These are phyloP conservation scores for Lycophotia porphyrea DNA, from an alignment of 2,888 invertebrate genomes.

Conservation along the genomic window DNA sequence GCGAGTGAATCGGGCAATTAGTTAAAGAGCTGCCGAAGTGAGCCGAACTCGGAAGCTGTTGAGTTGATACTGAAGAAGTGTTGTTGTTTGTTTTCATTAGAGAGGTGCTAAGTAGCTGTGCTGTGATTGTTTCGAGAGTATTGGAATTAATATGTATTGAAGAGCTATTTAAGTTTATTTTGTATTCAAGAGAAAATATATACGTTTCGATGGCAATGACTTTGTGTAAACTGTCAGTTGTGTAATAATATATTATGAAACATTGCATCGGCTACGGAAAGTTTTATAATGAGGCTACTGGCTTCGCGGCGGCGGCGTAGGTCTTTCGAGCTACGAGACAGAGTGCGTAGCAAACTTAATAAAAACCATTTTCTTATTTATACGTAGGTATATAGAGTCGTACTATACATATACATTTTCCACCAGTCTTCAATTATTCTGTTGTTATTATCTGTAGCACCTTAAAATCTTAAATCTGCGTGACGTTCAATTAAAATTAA, in stretches of 20 bases:
- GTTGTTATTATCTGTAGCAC: not conserved
- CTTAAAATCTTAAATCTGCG: not conserved
- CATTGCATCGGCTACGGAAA: constrained; percentile 5
- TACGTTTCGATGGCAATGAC: not conserved
- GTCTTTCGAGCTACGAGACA: constrained; percentile 15
- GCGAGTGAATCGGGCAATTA: constrained; percentile 63
- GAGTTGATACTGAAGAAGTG: constrained; percentile 21
- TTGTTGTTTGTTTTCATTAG: constrained; percentile 41
- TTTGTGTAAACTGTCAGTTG: not conserved
- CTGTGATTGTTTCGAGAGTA: constrained; percentile 2
- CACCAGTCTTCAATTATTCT: not conserved
- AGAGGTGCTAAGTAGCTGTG: constrained; percentile 18
- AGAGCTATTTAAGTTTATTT: not conserved
- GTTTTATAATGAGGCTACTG: constrained; percentile 14
- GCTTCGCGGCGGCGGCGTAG: constrained; percentile 49
- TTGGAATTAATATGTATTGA: not conserved
- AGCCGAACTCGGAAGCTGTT: not conserved
- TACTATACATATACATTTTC: not conserved
- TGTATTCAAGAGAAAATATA: not conserved
- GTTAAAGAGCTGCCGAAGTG: constrained; percentile 45
- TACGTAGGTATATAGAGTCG: too few species aligned
- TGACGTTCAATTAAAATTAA: not conserved
- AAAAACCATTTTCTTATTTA: not conserved
- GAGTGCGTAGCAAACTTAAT: constrained; percentile 21
- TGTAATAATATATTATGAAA: not conserved